Evolutionary conservation across 2,797 vertebrate genomes (phyloP).

Genomic region (Tarsius wallacei): DNA sequence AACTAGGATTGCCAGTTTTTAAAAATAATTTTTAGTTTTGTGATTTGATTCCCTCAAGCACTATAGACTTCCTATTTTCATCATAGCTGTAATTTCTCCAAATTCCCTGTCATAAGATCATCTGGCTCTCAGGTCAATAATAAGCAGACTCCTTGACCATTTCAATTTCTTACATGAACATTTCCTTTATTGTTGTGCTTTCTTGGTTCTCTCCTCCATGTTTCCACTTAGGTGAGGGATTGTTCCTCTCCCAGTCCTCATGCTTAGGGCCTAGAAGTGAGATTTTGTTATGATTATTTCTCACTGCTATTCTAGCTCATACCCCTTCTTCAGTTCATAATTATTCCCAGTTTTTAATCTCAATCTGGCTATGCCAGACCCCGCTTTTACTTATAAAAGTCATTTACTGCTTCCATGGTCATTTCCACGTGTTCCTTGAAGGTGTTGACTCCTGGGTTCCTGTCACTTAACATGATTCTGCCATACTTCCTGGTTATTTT

Average conservation of each 20-base stretch:
- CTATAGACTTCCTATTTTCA: background rate
- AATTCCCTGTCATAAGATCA: background rate
- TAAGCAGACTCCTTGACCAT: no score
- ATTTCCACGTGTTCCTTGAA: background rate
- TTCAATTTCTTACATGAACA: background rate
- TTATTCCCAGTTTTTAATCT: background rate
- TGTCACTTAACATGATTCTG: background rate
- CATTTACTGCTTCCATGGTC: background rate
- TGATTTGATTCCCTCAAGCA: background rate
- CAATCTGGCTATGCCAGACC: background rate
- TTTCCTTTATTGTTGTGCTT: background rate
- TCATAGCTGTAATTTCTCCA: background rate
- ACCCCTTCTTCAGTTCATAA: background rate
- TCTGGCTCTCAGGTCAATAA: background rate
- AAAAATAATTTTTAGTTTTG: background rate
- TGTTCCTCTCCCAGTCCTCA: background rate
- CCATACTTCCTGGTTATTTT: background rate
- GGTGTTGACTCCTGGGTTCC: background rate
- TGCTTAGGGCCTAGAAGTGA: background rate
- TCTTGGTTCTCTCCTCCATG: background rate
- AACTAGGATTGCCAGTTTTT: background rate
- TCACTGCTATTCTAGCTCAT: background rate
- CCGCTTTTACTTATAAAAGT: background rate
- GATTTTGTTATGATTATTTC: background rate
- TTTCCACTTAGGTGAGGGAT: background rate